A percentile compares a stretch with the other conserved stretches of the same genome.
Conservation (phyloP, 2,888 invertebrate species). For the Calliopum simillimum region DNA sequence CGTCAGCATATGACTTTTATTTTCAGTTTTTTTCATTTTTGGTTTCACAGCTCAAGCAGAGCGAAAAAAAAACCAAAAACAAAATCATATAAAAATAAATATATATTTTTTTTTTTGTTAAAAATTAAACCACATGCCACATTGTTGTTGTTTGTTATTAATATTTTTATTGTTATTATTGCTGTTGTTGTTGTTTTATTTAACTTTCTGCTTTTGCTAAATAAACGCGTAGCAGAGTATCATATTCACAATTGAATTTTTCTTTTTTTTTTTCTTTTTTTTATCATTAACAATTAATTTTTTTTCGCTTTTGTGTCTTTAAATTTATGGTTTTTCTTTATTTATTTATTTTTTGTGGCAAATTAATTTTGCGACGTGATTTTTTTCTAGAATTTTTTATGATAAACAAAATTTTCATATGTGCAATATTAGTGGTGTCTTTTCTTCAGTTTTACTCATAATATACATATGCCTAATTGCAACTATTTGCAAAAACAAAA, state of each 20-base stretch:
- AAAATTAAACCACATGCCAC: not conserved
- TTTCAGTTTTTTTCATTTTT: not conserved
- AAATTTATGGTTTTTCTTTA: too few relatives aligned
- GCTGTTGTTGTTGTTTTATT: not conserved
- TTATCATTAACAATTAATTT: not conserved
- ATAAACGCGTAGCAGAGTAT: too few relatives aligned
- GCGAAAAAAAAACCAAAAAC: not conserved
- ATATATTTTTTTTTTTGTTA: too few relatives aligned
- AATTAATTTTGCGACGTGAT: slow-evolving; percentile 1
- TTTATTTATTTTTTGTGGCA: too few relatives aligned
- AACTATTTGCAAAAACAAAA: too few relatives aligned
- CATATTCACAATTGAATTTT: too few relatives aligned
- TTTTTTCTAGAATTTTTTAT: not conserved
- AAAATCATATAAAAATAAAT: not conserved
- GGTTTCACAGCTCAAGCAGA: too few relatives aligned
- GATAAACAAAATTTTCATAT: not conserved
- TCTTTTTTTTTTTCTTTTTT: not conserved
- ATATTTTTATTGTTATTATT: not conserved
- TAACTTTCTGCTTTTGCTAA: not conserved
- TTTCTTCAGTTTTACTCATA: not conserved
- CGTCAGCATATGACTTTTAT: slow-evolving; percentile 10
- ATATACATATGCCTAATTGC: not conserved
- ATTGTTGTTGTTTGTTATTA: not conserved
- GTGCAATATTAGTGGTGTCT: not conserved
- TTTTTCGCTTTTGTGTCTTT: not conserved